Evolutionary conservation across 2,113 vertebrate species (phyloP), one percentile per base, ranked within the genome.

Genomic region (Dryoscopus gambensis): DNA sequence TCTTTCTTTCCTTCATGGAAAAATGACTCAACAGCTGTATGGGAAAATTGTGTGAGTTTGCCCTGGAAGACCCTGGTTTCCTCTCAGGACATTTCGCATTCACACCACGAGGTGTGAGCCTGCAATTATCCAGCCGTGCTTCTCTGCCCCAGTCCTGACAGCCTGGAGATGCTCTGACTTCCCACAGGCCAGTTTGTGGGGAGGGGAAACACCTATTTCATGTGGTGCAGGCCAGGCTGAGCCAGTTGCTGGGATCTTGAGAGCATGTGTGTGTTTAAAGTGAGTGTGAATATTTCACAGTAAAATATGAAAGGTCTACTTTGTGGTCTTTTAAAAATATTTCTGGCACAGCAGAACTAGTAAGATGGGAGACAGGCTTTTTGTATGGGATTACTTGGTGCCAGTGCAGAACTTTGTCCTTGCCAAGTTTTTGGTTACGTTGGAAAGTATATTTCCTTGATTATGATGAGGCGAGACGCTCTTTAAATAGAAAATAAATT

Each of bases 401-500:
- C 52, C 83, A 91, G 52, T 81, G 67, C 46, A 89, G 65, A 44
- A 62, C 70, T 90, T 93, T 65, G 55, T 93, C 30, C 52, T 79
- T 95, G 93, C 91, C 93, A 96, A 93, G 87, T 90, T 89, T 96
- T 94, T 85, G 82, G 84, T 83, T 70, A 80, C 91, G 46, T 85
- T 79, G 73, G 90, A 87, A 80, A 89, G 40, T 53, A n/a, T 73
- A 77, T 95, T 93, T 95, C 87, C 88, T 83, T 88, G 94, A 90
- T 87, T 94, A 93, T 76, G 75, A 96, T 82, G 92, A 95, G 81
- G 68, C 14, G 22, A 97, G 93, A 87, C 77, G 5, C 49, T 93
- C 93, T 95, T 94, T 78, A 94, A 95, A 90, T 96, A 90, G 94
- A 92, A 95, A 94, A 91, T 77, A 81, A 83, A 74, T 93, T 84